Evolutionary conservation across 2,888 invertebrate species (phyloP), one percentile per base, ranked within the genome.

Genomic region (Coecobrya sp.): DNA sequence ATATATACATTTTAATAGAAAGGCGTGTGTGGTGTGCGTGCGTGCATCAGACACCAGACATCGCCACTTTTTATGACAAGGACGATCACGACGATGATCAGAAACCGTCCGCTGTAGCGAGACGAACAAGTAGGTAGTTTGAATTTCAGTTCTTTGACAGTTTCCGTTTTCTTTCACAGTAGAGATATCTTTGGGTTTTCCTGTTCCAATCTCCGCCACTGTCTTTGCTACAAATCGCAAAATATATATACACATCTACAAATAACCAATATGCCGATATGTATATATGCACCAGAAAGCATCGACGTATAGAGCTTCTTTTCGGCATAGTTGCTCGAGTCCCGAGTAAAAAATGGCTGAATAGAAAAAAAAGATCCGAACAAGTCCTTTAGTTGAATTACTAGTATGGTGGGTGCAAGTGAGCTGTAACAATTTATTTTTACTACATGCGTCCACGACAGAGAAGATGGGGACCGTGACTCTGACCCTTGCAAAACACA

Each of bases 371-470:
- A 49, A 52, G 76, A 42, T 76, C n/a, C 52, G 82, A 55, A 70
- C 19, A 68, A 55, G 52, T 36, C 13, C 65, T 45, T 22, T 49
- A 5, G 89, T 73, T 84, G 89, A 89, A 89, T 88, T 88, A 84
- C 70, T 52, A 19, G 82, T 76, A 42, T 45, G 10, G 45, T 4
- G 85, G 36, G 55, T 90, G 85, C 68, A 85, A 81, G 65, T 86
- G 81, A 86, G 86, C 79, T 79, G 79, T 86, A 65, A 81, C 85
- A 76, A 91, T 91, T 91, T 91, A 91, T 91, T 91, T 89, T 86
- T 86, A 86, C 42, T 86, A 36, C 76, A 84, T 45, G 65, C 76
- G 79, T 79, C 65, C 85, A 59, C 25, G 89, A 90, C 89, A 91
- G 52, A 86, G 65, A 79, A 86, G 27, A 91, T 79, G 79, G 91